Conservation (phyloP, 2,113 vertebrate genomes). For the Gopherus evgoodei region DNA sequence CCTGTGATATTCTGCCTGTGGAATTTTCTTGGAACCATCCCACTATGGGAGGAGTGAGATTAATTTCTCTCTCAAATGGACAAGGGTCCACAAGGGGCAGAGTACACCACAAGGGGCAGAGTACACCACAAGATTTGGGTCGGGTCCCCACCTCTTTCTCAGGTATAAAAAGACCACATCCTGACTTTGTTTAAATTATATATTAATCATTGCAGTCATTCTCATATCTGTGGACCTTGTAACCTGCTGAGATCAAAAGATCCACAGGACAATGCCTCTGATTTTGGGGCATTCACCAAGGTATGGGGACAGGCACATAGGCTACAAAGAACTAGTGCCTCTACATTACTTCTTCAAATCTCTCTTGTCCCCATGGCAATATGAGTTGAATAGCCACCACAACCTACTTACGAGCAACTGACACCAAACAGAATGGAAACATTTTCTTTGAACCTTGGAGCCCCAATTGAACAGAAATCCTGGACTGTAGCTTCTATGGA, state of each 20-base stretch:
- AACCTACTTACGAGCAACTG: neutral
- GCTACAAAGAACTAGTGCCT: neutral
- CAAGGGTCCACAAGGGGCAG: neutral
- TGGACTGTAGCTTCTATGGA: neutral
- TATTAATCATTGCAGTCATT: neutral
- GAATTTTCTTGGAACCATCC: conserved; percentile 3
- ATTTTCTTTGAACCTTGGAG: neutral
- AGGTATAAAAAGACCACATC: no score
- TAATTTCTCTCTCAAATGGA: neutral
- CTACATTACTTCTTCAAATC: neutral
- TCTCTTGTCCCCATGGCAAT: neutral
- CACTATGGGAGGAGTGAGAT: neutral
- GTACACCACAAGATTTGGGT: no score
- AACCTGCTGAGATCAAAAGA: neutral
- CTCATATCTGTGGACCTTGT: neutral
- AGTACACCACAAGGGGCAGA: no score
- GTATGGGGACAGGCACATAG: neutral
- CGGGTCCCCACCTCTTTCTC: no score
- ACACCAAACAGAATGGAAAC: neutral
- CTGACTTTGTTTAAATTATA: neutral
- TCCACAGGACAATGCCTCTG: neutral
- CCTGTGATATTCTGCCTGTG: neutral
- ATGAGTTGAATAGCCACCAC: neutral
- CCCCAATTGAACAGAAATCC: neutral
- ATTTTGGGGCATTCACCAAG: neutral